Evolutionary conservation across 2,113 vertebrate species (phyloP).

Genomic region (Colius striatus): DNA sequence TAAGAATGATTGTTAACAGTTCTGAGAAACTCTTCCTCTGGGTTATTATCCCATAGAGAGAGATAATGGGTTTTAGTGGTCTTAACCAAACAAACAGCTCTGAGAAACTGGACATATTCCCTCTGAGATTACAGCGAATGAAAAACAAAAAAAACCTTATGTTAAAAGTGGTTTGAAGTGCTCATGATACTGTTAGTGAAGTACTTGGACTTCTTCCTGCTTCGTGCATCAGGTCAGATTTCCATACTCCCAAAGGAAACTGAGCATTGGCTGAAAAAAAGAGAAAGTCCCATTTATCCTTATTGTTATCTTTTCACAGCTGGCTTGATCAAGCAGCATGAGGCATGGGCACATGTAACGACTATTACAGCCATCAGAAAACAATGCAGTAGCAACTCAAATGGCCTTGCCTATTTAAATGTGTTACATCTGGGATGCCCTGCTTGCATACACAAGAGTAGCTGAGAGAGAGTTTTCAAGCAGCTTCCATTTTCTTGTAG

Average conservation of each 20-base stretch:
- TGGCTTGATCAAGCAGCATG: neutral
- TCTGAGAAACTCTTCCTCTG: slow-evolving; percentile 67
- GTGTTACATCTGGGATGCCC: neutral
- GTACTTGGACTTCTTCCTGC: slow-evolving; percentile 15
- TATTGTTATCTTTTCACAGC: neutral
- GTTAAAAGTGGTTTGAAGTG: neutral
- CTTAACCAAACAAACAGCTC: slow-evolving; percentile 61
- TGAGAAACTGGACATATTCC: slow-evolving; percentile 57
- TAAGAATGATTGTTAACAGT: slow-evolving; percentile 40
- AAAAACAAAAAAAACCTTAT: neutral
- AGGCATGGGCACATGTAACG: neutral
- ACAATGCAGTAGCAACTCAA: neutral
- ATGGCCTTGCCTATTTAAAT: neutral
- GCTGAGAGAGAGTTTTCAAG: neutral
- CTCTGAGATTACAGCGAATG: slow-evolving; percentile 34
- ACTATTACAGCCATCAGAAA: neutral
- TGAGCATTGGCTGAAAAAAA: neutral
- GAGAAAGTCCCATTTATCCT: neutral
- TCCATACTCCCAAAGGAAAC: slow-evolving; percentile 36
- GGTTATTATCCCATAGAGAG: slow-evolving; percentile 57
- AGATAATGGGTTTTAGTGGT: neutral
- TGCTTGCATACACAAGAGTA: neutral
- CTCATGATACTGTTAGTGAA: neutral
- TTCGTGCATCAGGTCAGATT: slow-evolving; percentile 37
- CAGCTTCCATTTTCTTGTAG: neutral